A percentile compares a stretch with the other conserved stretches of the same genome.
Evolutionary conservation across 2,113 vertebrate genomes (phyloP).

Genomic region (Psittacula cyanocephala): DNA sequence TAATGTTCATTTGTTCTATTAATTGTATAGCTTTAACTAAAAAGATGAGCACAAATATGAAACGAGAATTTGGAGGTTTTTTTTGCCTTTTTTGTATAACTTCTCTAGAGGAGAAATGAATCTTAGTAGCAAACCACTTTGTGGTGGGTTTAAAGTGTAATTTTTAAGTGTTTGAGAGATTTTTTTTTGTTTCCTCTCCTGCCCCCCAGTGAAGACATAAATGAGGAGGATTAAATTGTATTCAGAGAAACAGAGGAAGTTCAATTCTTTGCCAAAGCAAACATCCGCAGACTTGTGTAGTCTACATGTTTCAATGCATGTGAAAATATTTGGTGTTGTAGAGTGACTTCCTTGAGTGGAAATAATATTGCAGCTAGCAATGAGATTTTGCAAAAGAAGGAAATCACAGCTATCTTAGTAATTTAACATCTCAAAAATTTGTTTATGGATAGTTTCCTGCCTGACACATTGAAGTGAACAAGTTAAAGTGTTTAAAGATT

Average conservation of each 20-base stretch:
- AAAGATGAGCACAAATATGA: not conserved
- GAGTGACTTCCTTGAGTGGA: conserved; percentile 66
- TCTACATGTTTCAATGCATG: conserved; percentile 62
- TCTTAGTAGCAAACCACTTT: not conserved
- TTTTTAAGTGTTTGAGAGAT: not conserved
- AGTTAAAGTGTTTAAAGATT: conserved; percentile 64
- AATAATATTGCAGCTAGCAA: conserved; percentile 43
- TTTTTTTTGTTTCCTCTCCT: not conserved
- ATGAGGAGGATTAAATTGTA: conserved; percentile 56
- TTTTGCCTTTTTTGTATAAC: not conserved
- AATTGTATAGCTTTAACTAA: not conserved
- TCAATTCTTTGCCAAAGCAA: conserved; percentile 60
- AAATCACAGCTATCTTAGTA: conserved; percentile 71
- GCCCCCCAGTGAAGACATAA: not conserved
- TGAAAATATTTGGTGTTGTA: conserved; percentile 61
- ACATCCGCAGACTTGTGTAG: conserved; percentile 53
- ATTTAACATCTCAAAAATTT: conserved; percentile 59
- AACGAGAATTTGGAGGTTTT: not conserved
- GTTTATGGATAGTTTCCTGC: conserved; percentile 70
- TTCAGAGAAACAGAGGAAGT: conserved; percentile 61
- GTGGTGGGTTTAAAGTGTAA: not conserved
- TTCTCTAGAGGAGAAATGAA: not conserved
- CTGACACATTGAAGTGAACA: conserved; percentile 64
- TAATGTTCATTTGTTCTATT: not conserved
- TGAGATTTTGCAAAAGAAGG: conserved; percentile 68